Conservation (phyloP, 2,797 vertebrate genomes). For the Nasua narica region DNA sequence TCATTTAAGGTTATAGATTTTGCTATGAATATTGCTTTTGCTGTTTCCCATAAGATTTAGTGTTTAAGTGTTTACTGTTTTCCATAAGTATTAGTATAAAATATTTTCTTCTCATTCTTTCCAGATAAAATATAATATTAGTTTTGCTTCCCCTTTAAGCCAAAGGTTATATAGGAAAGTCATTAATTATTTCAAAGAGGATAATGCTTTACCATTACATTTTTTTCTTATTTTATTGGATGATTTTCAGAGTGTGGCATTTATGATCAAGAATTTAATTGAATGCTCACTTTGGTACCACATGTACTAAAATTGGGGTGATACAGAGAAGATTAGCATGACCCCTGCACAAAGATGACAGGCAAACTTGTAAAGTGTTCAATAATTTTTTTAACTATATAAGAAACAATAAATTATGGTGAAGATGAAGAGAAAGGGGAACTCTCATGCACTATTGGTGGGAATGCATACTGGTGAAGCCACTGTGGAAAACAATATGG, state of each 20-base stretch:
- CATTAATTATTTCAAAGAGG: neutral
- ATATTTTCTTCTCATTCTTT: neutral
- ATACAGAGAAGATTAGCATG: neutral
- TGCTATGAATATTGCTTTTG: neutral
- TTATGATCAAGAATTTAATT: neutral
- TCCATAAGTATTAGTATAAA: neutral
- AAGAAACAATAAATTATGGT: neutral
- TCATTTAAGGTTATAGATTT: slow-evolving; percentile 27
- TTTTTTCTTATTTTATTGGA: neutral
- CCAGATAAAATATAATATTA: neutral
- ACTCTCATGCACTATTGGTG: neutral
- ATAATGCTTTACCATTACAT: neutral
- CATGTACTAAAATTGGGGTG: neutral
- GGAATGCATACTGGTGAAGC: neutral
- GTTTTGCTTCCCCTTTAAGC: neutral
- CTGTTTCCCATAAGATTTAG: neutral
- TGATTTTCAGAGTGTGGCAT: neutral
- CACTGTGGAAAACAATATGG: neutral
- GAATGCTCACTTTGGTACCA: neutral
- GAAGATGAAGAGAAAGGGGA: neutral
- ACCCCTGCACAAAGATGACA: neutral
- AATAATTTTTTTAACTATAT: neutral
- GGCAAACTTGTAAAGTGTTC: neutral
- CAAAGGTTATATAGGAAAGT: neutral
- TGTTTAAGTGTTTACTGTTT: slow-evolving; percentile 15